Conservation (phyloP, 1,140 invertebrate species). For the Mylabris phalerata region DNA sequence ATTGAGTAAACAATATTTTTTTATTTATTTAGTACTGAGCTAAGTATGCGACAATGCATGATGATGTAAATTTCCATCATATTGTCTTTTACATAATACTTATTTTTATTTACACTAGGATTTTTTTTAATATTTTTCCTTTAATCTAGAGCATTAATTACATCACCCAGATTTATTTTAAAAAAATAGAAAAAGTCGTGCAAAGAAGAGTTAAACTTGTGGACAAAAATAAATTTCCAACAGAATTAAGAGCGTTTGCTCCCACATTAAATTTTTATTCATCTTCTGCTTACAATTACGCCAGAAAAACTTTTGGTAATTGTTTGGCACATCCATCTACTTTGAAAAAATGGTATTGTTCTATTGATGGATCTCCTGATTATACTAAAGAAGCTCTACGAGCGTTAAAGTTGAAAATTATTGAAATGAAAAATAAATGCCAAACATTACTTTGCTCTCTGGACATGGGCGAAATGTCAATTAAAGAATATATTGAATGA, state of each 20-base stretch:
- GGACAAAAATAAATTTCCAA: conserved; percentile 5
- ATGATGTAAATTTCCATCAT: no score
- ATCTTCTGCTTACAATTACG: conserved; percentile 26
- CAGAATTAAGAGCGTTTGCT: conserved; percentile 29
- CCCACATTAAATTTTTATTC: conserved; percentile 34
- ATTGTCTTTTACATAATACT: no score
- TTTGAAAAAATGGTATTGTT: conserved; percentile 31
- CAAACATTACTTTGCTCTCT: conserved; percentile 4
- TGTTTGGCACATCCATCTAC: conserved; percentile 32
- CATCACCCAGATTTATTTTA: no score
- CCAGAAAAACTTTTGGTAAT: conserved; percentile 20
- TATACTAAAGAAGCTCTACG: conserved; percentile 28
- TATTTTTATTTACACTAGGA: no score
- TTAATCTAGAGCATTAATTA: no score
- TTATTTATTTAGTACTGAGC: no score
- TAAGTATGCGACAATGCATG: no score
- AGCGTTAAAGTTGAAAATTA: neutral
- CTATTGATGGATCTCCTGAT: conserved; percentile 32
- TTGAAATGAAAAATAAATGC: neutral
- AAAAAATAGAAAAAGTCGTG: no score
- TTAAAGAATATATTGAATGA: conserved; percentile 26
- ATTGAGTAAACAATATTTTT: no score
- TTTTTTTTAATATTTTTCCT: no score
- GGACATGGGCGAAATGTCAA: conserved; percentile 30
- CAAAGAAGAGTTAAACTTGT: no score